phyloP scores from a whole-genome alignment of 2,888 invertebrate genomes.

The Agapostemon virescens region DNA sequence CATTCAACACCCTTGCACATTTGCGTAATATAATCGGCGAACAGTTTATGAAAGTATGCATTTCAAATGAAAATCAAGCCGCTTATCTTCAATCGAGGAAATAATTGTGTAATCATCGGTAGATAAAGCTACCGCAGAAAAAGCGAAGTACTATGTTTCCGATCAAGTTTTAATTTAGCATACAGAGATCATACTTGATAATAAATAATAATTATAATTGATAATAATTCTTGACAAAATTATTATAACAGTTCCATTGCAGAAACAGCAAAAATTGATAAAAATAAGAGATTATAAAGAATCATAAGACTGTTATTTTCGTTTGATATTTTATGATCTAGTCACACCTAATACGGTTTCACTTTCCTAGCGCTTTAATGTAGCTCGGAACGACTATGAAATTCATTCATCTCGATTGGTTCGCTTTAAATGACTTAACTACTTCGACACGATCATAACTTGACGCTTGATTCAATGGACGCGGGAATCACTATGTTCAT shows the following conservation, averaged over 20 bases:
- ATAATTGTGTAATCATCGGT: neutral
- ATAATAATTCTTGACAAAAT: neutral
- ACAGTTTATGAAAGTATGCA: neutral
- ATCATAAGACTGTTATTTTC: no score
- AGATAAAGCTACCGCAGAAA: neutral
- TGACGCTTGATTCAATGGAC: neutral
- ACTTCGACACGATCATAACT: neutral
- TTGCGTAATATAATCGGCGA: neutral
- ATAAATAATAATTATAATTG: neutral
- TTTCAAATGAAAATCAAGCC: neutral
- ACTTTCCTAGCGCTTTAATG: neutral
- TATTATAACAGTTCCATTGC: neutral
- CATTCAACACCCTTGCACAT: neutral
- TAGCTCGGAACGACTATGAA: constrained; percentile 11
- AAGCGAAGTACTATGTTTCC: neutral
- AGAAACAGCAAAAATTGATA: no score
- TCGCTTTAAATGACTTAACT: neutral
- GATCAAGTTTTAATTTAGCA: neutral
- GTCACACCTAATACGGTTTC: neutral
- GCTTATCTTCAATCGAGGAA: constrained; percentile 6
- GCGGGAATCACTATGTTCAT: neutral
- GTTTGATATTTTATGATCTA: no score
- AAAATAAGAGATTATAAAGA: neutral
- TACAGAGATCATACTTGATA: neutral
- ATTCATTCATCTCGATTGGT: constrained; percentile 8